Conservation (phyloP, 2,113 vertebrate genomes). For the Hippocampus comes region DNA sequence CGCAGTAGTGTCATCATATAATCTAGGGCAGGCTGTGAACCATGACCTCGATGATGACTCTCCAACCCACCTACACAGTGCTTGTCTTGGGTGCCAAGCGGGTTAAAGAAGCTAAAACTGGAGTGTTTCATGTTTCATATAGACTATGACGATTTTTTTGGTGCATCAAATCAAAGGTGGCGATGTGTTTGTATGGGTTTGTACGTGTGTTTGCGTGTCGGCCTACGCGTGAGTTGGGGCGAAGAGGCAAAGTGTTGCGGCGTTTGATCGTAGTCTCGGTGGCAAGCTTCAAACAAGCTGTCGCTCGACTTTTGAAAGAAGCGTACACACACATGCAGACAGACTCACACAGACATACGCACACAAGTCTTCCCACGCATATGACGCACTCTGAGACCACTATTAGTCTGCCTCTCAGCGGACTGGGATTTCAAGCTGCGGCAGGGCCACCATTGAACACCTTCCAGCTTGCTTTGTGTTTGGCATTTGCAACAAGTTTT, state of each 20-base stretch:
- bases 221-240: constrained; percentile 15
- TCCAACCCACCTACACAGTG: constrained; percentile 6
- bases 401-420: background rate
- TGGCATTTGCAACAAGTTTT: background rate
- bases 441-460: background rate
- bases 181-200: background rate
- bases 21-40: constrained; percentile 52
- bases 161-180: background rate
- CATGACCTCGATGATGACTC: constrained; percentile 1
- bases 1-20: constrained; percentile 23
- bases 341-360: background rate
- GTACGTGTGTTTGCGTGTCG: constrained; percentile 13
- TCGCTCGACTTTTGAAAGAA: constrained; percentile 27
- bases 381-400: constrained; percentile 10
- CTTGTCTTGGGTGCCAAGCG: constrained; percentile 10
- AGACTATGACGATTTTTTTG: background rate
- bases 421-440: background rate
- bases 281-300: constrained; percentile 47
- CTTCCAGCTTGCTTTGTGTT: background rate
- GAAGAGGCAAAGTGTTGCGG: constrained; percentile 33
- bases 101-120: background rate
- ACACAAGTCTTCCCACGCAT: constrained; percentile 2
- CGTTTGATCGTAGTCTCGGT: constrained; percentile 49
- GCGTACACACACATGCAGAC: constrained; percentile 9
- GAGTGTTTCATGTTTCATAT: background rate